Conservation (phyloP, 1,140 invertebrate species). For the Drosophila triauraria region DNA sequence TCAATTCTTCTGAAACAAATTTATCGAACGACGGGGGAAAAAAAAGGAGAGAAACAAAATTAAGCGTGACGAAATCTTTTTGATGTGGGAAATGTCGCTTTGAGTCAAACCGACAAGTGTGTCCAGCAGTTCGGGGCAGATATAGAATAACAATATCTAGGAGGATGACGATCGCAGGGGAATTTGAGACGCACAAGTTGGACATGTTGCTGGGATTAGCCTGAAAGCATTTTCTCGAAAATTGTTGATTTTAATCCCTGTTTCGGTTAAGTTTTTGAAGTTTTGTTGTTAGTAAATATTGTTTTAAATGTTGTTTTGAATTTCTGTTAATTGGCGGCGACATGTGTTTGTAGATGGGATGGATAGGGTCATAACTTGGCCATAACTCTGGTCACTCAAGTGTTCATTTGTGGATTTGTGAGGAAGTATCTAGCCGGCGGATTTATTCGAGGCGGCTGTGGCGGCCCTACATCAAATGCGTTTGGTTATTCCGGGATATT, state of each 20-base stretch:
- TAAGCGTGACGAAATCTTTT: constrained; percentile 80
- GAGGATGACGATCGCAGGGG: constrained; percentile 29
- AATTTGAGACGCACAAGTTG: constrained; percentile 75
- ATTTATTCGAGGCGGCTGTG: constrained; percentile 64
- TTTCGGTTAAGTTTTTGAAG: constrained; percentile 43
- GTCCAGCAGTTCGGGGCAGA: constrained; percentile 63
- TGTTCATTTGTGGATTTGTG: constrained; percentile 52
- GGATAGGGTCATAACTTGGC: constrained; percentile 38
- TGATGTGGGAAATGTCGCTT: constrained; percentile 83
- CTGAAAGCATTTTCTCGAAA: constrained; percentile 79
- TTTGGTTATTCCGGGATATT: constrained; percentile 21
- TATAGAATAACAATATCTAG: constrained; percentile 44
- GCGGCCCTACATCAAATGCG: constrained; percentile 67
- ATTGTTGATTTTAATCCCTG: constrained; percentile 77
- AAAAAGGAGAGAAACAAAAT: constrained; percentile 44
- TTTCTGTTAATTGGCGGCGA: constrained; percentile 81
- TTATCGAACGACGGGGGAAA: constrained; percentile 41
- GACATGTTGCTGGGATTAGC: constrained; percentile 77
- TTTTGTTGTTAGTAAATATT: constrained; percentile 67
- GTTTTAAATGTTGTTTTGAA: constrained; percentile 71
- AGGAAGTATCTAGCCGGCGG: constrained; percentile 73
- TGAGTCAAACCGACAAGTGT: constrained; percentile 79
- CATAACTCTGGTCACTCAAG: constrained; percentile 61
- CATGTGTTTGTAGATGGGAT: constrained; percentile 72
- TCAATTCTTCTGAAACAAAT: constrained; percentile 71